A percentile compares a stretch with the other conserved stretches of the same genome.
Evolutionary conservation across 1,140 invertebrate genomes (phyloP).

Genomic region (Apis mellifera): DNA sequence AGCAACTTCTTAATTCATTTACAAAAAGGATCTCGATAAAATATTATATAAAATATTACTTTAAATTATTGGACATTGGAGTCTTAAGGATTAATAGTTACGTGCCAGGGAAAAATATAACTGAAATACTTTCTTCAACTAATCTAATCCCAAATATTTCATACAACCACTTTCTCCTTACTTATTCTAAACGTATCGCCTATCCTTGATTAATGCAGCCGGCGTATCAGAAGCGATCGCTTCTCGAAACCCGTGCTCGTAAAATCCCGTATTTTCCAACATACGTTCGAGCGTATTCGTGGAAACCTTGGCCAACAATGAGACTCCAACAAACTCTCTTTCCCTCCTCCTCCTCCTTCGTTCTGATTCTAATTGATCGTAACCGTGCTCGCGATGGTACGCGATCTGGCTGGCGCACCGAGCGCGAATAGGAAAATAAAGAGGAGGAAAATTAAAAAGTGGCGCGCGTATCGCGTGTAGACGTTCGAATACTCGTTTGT

Average conservation of each 20-base stretch:
- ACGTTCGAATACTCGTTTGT: conserved; percentile 48
- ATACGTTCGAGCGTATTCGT: neutral
- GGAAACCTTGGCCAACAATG: neutral
- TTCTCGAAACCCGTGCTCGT: conserved; percentile 31
- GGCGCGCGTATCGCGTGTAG: neutral
- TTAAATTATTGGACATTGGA: too few species aligned
- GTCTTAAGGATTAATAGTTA: too few species aligned
- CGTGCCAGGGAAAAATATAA: too few species aligned
- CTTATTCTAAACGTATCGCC: conserved; percentile 5
- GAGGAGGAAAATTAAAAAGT: conserved; percentile 17
- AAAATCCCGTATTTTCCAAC: conserved; percentile 26
- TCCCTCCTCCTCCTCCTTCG: neutral
- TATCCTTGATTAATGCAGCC: conserved; percentile 21
- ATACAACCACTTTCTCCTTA: conserved; percentile 11
- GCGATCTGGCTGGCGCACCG: neutral
- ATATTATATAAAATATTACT: too few species aligned
- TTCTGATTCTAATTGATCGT: conserved; percentile 10
- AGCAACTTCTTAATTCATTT: too few species aligned
- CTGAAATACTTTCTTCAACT: neutral
- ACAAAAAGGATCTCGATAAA: too few species aligned
- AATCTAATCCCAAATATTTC: neutral
- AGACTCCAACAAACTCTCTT: neutral
- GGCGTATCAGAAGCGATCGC: conserved; percentile 9
- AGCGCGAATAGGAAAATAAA: neutral
- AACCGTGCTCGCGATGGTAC: neutral